A percentile compares a stretch with the other conserved stretches of the same genome.
Evolutionary conservation across 2,888 invertebrate species (phyloP).

Genomic region (Aphodius sticticus): DNA sequence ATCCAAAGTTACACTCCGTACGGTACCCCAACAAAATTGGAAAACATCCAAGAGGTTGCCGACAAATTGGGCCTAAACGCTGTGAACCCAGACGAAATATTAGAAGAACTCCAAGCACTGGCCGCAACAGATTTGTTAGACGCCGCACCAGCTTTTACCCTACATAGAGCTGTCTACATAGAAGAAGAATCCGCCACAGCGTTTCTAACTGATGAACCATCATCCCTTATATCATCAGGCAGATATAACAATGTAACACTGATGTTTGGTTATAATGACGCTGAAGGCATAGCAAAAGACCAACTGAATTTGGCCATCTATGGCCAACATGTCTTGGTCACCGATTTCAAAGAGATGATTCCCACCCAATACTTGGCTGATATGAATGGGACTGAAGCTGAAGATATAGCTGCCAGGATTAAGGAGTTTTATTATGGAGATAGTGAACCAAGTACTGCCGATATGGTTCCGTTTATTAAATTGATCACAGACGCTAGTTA

Average conservation of each 20-base stretch:
- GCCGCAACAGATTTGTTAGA: conserved; percentile 37
- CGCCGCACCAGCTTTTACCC: conserved; percentile 50
- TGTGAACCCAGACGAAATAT: not conserved
- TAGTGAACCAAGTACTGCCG: conserved; percentile 29
- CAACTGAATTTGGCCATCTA: conserved; percentile 21
- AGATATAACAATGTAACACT: conserved; percentile 36
- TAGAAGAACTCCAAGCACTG: not conserved
- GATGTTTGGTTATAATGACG: conserved; percentile 39
- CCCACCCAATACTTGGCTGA: conserved; percentile 36
- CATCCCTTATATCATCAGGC: conserved; percentile 34
- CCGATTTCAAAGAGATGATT: conserved; percentile 33
- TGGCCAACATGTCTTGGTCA: conserved; percentile 27
- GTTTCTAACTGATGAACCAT: conserved; percentile 34
- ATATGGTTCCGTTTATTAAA: conserved; percentile 24
- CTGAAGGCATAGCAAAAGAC: conserved; percentile 38
- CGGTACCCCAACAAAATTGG: not conserved
- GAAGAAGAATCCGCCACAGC: conserved; percentile 33
- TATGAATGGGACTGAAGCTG: conserved; percentile 28
- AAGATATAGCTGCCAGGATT: conserved; percentile 25
- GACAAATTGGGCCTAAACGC: not conserved
- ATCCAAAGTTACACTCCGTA: not conserved
- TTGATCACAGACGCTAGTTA: conserved; percentile 11
- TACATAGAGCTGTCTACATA: conserved; percentile 33
- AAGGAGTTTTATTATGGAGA: conserved; percentile 32
- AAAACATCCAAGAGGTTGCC: not conserved